Evolutionary conservation across 2,797 vertebrate species (phyloP).

Genomic region (Karalla daura): DNA sequence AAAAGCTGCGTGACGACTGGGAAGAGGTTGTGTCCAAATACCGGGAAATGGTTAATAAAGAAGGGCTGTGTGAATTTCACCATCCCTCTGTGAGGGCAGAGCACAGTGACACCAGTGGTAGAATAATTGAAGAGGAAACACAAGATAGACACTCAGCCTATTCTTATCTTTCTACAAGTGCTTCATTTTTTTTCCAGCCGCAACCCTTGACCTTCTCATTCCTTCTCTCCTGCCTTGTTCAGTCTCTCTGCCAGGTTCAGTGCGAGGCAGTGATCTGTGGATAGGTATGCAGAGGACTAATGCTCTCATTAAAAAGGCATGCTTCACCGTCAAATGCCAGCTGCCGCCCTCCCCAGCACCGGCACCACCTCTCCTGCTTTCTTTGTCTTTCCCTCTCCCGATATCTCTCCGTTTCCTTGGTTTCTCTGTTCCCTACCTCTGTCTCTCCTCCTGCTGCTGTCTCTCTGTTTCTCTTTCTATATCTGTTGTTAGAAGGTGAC

Average conservation of each 20-base stretch:
- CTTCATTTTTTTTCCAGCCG: conserved; percentile 35
- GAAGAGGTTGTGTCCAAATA: conserved; percentile 69
- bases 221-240: conserved; percentile 37
- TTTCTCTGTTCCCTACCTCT: conserved; percentile 56
- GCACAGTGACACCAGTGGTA: conserved; percentile 28
- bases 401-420: conserved; percentile 56
- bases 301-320: conserved; percentile 83
- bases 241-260: conserved; percentile 50
- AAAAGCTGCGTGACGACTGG: conserved; percentile 53
- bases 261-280: conserved; percentile 64
- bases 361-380: conserved; percentile 47
- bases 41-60: conserved; percentile 60
- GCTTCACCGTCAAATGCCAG: conserved; percentile 83
- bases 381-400: conserved; percentile 61
- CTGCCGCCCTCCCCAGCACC: conserved; percentile 59
- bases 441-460: conserved; percentile 54
- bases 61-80: conserved; percentile 42
- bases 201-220: conserved; percentile 64
- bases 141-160: conserved; percentile 35
- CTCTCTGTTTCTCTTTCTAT: conserved; percentile 69
- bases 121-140: conserved; percentile 51
- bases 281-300: conserved; percentile 79
- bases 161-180: conserved; percentile 56
- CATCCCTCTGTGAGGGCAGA: conserved; percentile 20
- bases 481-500: conserved; percentile 77